A percentile compares a stretch with the other conserved stretches of the same genome.
phyloP scores from a whole-genome alignment of 37 sponge, comb jelly and placozoan genomes.

The Spongilla lacustris region DNA sequence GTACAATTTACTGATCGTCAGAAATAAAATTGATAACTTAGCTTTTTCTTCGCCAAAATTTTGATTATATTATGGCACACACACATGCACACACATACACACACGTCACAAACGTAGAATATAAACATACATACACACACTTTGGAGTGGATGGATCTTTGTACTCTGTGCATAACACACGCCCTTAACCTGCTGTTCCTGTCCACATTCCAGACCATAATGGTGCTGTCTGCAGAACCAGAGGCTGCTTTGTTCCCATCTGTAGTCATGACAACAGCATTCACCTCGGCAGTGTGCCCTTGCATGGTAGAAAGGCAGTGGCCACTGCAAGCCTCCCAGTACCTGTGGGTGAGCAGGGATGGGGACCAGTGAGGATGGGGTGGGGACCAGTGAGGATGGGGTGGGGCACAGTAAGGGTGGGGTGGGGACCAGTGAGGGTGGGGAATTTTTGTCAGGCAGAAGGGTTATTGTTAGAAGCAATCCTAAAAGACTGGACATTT shows the following conservation, averaged over 20 bases:
- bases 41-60: too few species aligned
- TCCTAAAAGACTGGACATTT: too few species aligned
- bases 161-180: too few species aligned
- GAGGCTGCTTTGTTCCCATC: conserved; percentile 65
- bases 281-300: conserved; percentile 68
- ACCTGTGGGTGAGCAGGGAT: conserved; percentile 9
- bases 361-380: not conserved
- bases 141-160: not conserved
- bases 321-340: conserved; percentile 49
- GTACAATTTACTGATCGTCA: too few species aligned
- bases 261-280: conserved; percentile 52
- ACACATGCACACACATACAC: not conserved
- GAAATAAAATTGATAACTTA: too few species aligned
- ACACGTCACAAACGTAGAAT: not conserved
- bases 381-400: not conserved
- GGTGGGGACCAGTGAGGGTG: not conserved
- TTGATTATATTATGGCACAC: too few species aligned
- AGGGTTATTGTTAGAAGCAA: too few species aligned
- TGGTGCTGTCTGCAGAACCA: conserved; percentile 54
- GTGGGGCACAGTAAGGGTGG: not conserved
- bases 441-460: too few species aligned
- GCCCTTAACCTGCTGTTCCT: conserved; percentile 59
- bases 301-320: conserved; percentile 34
- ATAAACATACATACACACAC: not conserved
- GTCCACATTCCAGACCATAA: conserved; percentile 81